phyloP scores from a whole-genome alignment of 30 jellyfish, hydroid and myxozoan species.

The Hydra vulgaris region DNA sequence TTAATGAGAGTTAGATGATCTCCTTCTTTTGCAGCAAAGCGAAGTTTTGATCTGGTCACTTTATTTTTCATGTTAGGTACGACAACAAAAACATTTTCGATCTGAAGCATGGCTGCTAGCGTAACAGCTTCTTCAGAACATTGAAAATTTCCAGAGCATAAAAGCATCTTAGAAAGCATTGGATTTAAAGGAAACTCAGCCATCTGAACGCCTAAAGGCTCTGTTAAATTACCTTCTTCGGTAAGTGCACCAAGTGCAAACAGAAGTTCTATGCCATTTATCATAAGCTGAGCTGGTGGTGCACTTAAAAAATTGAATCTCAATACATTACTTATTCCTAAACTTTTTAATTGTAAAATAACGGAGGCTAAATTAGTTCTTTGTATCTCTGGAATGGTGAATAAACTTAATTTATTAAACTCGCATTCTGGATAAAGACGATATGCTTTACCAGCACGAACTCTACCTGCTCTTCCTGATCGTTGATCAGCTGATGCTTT shows the following conservation, averaged over 20 bases:
- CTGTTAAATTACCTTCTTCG: constrained; percentile 62
- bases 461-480: constrained; percentile 98
- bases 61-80: constrained; percentile 54
- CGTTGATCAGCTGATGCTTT: constrained; percentile 95
- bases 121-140: constrained; percentile 96
- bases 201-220: constrained; percentile 89
- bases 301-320: constrained; percentile 64
- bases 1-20: constrained; percentile 91
- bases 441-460: constrained; percentile 77
- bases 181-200: constrained; percentile 98
- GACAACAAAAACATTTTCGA: constrained; percentile 55
- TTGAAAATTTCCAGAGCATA: constrained; percentile 78
- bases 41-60: constrained; percentile 58
- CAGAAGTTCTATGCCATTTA: constrained; percentile 78
- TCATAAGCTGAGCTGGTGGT: constrained; percentile 98
- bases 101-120: constrained; percentile 94
- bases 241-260: constrained; percentile 87
- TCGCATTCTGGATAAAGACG: constrained; percentile 81
- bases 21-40: constrained; percentile 88
- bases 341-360: constrained; percentile 62
- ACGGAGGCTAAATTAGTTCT: constrained; percentile 80
- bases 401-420: constrained; percentile 34
- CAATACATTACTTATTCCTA: constrained; percentile 78
- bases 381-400: constrained; percentile 95
- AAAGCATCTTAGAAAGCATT: constrained; percentile 85